These are phyloP conservation scores for Tinea pellionella DNA, from an alignment of 2,888 invertebrate species.

Conservation along the genomic window DNA sequence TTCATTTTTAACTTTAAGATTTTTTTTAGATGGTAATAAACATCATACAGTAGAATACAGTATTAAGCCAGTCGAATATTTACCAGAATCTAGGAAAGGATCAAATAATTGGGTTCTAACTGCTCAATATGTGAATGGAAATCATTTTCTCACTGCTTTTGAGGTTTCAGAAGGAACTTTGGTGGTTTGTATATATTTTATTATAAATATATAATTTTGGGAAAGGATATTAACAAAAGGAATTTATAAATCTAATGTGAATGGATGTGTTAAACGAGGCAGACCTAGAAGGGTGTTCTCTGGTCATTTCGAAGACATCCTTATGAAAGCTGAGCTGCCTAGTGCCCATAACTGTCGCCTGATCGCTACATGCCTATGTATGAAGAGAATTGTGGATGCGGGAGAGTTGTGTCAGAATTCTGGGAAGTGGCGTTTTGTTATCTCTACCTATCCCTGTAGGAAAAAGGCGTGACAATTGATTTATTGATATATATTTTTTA, in stretches of 20 bases:
- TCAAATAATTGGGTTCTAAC: conserved; percentile 57
- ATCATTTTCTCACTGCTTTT: conserved; percentile 61
- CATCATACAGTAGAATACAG: conserved; percentile 50
- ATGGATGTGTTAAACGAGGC: too few relatives aligned
- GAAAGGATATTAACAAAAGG: not conserved
- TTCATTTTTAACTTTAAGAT: too few relatives aligned
- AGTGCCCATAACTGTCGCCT: too few relatives aligned
- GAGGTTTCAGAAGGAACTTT: conserved; percentile 58
- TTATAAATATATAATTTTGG: not conserved
- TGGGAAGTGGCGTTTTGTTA: too few relatives aligned
- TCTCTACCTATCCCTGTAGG: too few relatives aligned
- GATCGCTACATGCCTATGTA: too few relatives aligned
- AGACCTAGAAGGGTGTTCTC: too few relatives aligned
- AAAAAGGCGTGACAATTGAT: too few relatives aligned
- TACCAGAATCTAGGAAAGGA: conserved; percentile 49
- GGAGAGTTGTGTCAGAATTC: too few relatives aligned
- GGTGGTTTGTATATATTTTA: conserved; percentile 40
- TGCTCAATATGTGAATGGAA: conserved; percentile 61
- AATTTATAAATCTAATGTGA: too few relatives aligned
- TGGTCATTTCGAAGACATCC: too few relatives aligned
- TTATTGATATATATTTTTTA: not conserved
- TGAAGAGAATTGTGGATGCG: not conserved
- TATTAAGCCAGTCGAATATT: conserved; percentile 51
- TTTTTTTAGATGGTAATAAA: conserved; percentile 6
- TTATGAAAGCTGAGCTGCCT: too few relatives aligned